Percentiles rank a stretch among this genome's conserved stretches.
phyloP scores from a whole-genome alignment of 2,797 vertebrate genomes.

The Threskiornis aethiopicus region DNA sequence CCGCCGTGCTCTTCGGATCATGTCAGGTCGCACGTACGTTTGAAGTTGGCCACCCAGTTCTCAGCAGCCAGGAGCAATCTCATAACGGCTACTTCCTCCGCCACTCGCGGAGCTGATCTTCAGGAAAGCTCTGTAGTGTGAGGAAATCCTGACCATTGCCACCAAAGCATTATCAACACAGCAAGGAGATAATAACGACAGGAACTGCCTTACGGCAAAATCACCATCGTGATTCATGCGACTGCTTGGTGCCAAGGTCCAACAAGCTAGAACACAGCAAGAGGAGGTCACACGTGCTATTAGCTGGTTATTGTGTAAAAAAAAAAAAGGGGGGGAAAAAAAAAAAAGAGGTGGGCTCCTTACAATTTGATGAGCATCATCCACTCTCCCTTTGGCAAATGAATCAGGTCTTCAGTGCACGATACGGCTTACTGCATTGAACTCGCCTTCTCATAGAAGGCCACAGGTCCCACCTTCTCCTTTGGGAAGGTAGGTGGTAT shows the following conservation, averaged over 20 bases:
- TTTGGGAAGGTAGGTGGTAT: background rate
- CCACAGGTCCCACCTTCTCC: background rate
- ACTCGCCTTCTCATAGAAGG: background rate
- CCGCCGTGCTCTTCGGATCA: background rate
- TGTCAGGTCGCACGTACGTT: slow-evolving; percentile 60
- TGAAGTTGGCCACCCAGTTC: background rate
- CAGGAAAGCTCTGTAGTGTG: slow-evolving; percentile 47
- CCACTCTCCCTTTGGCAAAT: background rate
- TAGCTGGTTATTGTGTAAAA: background rate
- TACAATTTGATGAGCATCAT: background rate
- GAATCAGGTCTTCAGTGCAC: background rate
- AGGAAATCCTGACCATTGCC: slow-evolving; percentile 64
- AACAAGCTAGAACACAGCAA: accelerated
- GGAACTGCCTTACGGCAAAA: background rate
- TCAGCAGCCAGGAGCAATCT: slow-evolving; percentile 6
- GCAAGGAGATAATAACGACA: background rate
- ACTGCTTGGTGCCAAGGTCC: background rate
- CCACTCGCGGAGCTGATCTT: background rate
- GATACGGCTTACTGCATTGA: accelerated
- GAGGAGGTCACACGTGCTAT: background rate
- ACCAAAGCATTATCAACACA: background rate
- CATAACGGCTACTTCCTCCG: slow-evolving; percentile 17
- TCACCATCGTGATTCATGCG: background rate
- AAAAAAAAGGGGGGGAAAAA: too few species aligned
- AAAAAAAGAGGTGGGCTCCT: background rate